Evolutionary conservation across 2,888 invertebrate species (phyloP).

Genomic region (Camponotus fellah): DNA sequence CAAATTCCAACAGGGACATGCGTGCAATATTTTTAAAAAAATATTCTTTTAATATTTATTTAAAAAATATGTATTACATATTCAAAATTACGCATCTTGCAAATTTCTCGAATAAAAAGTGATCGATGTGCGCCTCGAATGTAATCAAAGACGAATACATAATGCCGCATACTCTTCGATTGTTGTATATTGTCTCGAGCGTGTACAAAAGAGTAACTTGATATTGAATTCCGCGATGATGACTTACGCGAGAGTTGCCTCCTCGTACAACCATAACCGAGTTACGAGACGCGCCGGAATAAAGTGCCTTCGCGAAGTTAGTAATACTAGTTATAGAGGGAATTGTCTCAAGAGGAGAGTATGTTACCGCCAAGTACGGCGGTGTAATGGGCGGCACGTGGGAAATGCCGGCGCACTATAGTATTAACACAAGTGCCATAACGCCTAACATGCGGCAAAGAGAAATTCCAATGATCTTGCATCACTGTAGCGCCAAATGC

Average conservation of each 20-base stretch:
- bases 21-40: background rate
- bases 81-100: background rate
- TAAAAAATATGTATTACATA: background rate
- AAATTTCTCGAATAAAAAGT: background rate
- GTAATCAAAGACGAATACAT: background rate
- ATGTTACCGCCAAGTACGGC: conserved; percentile 64
- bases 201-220: background rate
- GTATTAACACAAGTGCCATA: conserved; percentile 67
- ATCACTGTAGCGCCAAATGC: conserved; percentile 51
- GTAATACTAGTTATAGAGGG: conserved; percentile 63
- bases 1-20: background rate
- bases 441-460: conserved; percentile 70
- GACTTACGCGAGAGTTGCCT: conserved; percentile 47
- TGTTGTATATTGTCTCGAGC: background rate
- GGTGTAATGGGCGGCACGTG: conserved; percentile 67
- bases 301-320: conserved; percentile 65
- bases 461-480: conserved; percentile 72
- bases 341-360: conserved; percentile 67
- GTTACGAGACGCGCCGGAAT: conserved; percentile 65
- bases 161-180: background rate
- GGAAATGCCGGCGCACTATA: conserved; percentile 65
- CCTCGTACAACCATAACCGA: conserved; percentile 37
- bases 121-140: background rate
- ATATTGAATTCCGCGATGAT: conserved; percentile 39
- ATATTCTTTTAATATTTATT: conserved; percentile 8